Conservation (phyloP, 2,113 vertebrate genomes). For the Furnarius figulus region DNA sequence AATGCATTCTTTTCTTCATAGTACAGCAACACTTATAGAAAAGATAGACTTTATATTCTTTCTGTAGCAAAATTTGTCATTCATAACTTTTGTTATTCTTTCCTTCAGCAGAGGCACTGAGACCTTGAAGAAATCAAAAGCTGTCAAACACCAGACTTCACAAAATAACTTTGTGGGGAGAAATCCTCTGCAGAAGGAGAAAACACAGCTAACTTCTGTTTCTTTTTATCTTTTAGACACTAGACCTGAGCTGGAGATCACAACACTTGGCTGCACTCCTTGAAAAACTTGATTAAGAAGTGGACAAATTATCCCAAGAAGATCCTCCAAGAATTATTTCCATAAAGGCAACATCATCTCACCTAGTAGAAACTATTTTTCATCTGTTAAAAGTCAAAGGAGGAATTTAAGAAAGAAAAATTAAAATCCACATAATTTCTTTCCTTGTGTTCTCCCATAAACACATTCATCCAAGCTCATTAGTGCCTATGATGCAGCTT, state of each 20-base stretch:
- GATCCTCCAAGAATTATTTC: neutral
- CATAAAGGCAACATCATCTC: neutral
- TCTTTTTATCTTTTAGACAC: neutral
- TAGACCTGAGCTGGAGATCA: neutral
- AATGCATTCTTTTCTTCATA: neutral
- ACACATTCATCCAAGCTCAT: neutral
- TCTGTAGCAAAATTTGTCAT: neutral
- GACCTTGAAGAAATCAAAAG: neutral
- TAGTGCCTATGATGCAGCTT: neutral
- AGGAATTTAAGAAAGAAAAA: conserved; percentile 18
- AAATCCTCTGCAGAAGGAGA: neutral
- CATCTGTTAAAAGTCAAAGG: conserved; percentile 6
- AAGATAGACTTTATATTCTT: neutral
- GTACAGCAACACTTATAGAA: neutral
- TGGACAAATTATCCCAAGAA: neutral
- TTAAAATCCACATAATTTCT: conserved; percentile 20
- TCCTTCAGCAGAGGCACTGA: neutral
- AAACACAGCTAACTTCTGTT: neutral
- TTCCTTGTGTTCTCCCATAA: neutral
- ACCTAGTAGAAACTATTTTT: conserved; percentile 8
- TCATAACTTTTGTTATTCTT: neutral
- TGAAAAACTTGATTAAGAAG: conserved; percentile 9
- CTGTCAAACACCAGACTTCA: neutral
- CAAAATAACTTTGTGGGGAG: neutral
- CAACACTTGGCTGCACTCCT: neutral